A percentile compares a stretch with the other conserved stretches of the same genome.
These are phyloP conservation scores for Papilio gigon DNA, from an alignment of 2,888 invertebrate genomes.

Conservation along the genomic window DNA sequence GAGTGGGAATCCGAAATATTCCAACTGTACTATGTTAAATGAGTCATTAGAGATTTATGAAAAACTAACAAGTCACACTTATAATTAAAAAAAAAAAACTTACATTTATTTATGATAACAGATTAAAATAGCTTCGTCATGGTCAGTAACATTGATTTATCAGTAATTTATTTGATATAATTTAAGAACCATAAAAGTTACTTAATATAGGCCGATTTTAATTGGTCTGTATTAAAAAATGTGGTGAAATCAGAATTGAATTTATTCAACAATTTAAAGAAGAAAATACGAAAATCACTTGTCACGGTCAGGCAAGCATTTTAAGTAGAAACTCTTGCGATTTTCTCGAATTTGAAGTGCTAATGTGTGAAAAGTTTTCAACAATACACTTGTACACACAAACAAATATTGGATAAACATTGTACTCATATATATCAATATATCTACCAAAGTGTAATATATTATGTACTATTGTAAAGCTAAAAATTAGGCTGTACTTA, in stretches of 20 bases:
- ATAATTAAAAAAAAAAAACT: not conserved
- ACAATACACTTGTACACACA: not conserved
- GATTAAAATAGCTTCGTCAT: not conserved
- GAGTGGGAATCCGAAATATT: too few relatives aligned
- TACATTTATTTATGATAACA: not conserved
- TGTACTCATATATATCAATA: too few relatives aligned
- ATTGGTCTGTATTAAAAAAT: too few relatives aligned
- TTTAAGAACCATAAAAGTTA: too few relatives aligned
- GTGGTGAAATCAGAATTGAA: too few relatives aligned
- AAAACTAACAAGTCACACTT: not conserved
- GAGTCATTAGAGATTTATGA: not conserved
- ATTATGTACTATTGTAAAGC: too few relatives aligned
- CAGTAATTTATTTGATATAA: not conserved
- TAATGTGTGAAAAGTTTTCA: not conserved
- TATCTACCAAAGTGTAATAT: too few relatives aligned
- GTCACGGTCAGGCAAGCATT: constrained; percentile 7
- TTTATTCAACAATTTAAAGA: not conserved
- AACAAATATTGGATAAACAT: too few relatives aligned
- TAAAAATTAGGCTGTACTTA: not conserved
- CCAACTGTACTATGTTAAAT: not conserved
- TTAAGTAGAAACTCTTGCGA: not conserved
- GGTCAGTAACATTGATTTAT: not conserved
- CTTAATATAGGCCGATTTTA: too few relatives aligned
- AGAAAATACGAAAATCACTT: constrained; percentile 8
- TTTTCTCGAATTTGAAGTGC: not conserved